phyloP scores from a whole-genome alignment of 2,113 vertebrate genomes.

The Numida meleagris region DNA sequence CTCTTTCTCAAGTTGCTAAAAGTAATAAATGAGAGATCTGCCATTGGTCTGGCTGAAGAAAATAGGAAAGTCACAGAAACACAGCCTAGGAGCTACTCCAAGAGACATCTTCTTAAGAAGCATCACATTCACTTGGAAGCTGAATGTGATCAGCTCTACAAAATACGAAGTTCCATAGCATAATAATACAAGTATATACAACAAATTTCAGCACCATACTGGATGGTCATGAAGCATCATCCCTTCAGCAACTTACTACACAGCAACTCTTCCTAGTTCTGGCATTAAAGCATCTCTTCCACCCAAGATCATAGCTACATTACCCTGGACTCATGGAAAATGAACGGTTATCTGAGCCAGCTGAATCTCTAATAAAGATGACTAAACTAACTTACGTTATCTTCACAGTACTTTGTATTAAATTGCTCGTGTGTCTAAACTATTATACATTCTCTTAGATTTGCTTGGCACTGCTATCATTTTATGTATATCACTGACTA shows the following conservation, averaged over 20 bases:
- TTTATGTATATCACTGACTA: not conserved
- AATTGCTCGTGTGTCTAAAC: not conserved
- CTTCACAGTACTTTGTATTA: not conserved
- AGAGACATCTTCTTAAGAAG: slow-evolving; percentile 22
- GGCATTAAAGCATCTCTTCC: not conserved
- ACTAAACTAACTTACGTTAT: not conserved
- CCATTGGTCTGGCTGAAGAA: slow-evolving; percentile 12
- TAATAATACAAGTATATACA: not conserved
- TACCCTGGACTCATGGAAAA: not conserved
- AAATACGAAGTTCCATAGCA: not conserved
- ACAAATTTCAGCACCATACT: not conserved
- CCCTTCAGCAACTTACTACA: not conserved
- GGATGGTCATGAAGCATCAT: not conserved
- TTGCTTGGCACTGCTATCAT: not conserved
- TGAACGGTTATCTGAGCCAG: not conserved
- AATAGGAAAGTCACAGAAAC: slow-evolving; percentile 7
- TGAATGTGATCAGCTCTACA: not conserved
- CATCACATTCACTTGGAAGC: not conserved
- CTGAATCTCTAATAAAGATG: not conserved
- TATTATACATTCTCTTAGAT: not conserved
- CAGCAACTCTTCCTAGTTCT: not conserved
- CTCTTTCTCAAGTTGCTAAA: slow-evolving; percentile 17
- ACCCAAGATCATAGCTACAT: not conserved
- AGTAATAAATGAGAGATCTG: slow-evolving; percentile 52
- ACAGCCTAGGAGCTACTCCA: slow-evolving; percentile 1